Evolutionary conservation across 2,888 invertebrate species (phyloP), one percentile per base, ranked within the genome.

Genomic region (Gibbula magus): DNA sequence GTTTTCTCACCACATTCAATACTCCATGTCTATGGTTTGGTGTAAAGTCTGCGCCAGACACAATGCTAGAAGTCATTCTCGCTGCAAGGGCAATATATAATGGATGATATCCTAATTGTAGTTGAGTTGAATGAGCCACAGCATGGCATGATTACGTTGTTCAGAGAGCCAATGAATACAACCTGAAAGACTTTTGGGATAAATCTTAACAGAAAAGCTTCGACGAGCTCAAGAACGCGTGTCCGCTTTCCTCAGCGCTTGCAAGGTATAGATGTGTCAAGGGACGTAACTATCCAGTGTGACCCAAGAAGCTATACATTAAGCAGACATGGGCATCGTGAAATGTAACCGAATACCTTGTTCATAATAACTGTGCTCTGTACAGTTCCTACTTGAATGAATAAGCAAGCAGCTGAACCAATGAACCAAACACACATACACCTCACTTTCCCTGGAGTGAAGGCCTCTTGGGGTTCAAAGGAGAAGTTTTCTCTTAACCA

Each of bases 81-180:
- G 85, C 82, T 32, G 83, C 82, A 29, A 56, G 32, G 35, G 83
- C 80, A 16, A 81, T n/a, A n/a, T n/a, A n/a, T 84, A 7, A 82
- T 84, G 29, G 86, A 85, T 81, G 85, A 86, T 67, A 86, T 85
- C 35, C 74, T 82, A 2, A 79, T 86, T 4, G 83, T 78, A 20
- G 84, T 83, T 1, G 13, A 22, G 13, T n/a, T n/a, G n/a, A 66
- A 80, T 53, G 61, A 84, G 82, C 32, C 39, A 20, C n/a, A 51
- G 3, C 22, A 74, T 74, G 45, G 13, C 20, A 20, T 16, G n/a
- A 74, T 74, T 8, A 16, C 13, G 54, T 75, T 10, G 20, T 22
- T 7, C 5, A 75, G n/a, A 22, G 25, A 22, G 75, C 52, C 7
- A 75, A 4, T n/a, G 25, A 20, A 7, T 52, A 13, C 16, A 75